phyloP scores from a whole-genome alignment of 2,888 invertebrate genomes.

The Cataglyphis albicans region DNA sequence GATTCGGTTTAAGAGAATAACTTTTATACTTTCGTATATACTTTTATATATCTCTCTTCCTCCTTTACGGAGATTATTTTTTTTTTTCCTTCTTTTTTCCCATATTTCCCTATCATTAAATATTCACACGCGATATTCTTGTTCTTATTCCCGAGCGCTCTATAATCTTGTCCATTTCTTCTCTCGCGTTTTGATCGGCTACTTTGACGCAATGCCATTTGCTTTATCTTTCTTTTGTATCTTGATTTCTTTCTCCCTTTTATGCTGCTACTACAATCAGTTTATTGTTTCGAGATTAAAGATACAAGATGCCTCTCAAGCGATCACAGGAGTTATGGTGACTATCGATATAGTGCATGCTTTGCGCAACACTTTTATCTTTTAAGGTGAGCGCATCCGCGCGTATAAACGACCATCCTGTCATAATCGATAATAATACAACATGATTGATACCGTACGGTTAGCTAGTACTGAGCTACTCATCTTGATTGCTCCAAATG shows the following conservation, averaged over 20 bases:
- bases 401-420: slow-evolving; percentile 59
- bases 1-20: not conserved
- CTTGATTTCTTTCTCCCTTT: slow-evolving; percentile 43
- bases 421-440: slow-evolving; percentile 66
- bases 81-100: not conserved
- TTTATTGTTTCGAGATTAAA: slow-evolving; percentile 77
- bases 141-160: slow-evolving; percentile 14
- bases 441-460: slow-evolving; percentile 36
- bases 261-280: slow-evolving; percentile 59
- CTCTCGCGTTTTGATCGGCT: not conserved
- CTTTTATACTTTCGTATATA: slow-evolving; percentile 1
- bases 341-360: slow-evolving; percentile 72
- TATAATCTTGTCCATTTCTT: not conserved
- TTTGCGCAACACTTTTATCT: slow-evolving; percentile 72
- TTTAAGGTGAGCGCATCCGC: slow-evolving; percentile 58
- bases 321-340: slow-evolving; percentile 70
- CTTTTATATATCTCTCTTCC: not conserved
- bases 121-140: slow-evolving; percentile 4
- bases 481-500: slow-evolving; percentile 18
- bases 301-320: slow-evolving; percentile 75
- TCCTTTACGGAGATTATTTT: not conserved
- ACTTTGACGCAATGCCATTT: not conserved
- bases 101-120: slow-evolving; percentile 1
- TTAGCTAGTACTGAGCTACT: slow-evolving; percentile 4
- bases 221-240: not conserved